A percentile compares a stretch with the other conserved stretches of the same genome.
These are phyloP conservation scores for Drosophila quasianomalipes DNA, from an alignment of 2,888 invertebrate genomes.

Conservation along the genomic window DNA sequence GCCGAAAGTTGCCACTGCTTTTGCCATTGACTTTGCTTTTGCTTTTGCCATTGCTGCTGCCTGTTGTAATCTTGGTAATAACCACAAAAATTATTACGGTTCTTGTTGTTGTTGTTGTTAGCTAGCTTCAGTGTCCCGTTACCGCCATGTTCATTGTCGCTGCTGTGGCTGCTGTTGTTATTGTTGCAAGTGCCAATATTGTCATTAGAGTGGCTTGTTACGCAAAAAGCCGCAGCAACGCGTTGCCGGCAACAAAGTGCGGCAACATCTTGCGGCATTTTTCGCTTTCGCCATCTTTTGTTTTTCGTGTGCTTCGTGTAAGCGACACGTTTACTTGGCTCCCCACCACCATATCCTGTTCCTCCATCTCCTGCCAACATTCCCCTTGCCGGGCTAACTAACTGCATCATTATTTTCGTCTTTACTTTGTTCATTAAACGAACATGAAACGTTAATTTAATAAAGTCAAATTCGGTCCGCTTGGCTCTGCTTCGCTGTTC, in stretches of 20 bases:
- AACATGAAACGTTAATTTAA: constrained; percentile 82
- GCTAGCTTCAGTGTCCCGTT: constrained; percentile 17
- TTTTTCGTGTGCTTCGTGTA: constrained; percentile 63
- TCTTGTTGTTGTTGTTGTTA: constrained; percentile 38
- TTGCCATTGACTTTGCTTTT: constrained; percentile 49
- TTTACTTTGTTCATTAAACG: constrained; percentile 80
- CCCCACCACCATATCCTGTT: neutral
- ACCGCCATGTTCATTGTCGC: constrained; percentile 43
- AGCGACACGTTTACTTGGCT: constrained; percentile 69
- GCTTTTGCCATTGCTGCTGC: constrained; percentile 60
- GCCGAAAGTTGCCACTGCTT: constrained; percentile 24
- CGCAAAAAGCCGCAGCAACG: constrained; percentile 69
- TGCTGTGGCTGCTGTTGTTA: constrained; percentile 60
- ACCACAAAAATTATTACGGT: constrained; percentile 81
- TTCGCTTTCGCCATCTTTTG: constrained; percentile 66
- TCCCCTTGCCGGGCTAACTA: constrained; percentile 32
- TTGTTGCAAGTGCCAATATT: constrained; percentile 82
- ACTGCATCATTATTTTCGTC: constrained; percentile 80
- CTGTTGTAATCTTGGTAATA: constrained; percentile 80
- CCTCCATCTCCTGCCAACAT: neutral
- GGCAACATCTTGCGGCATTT: constrained; percentile 80
- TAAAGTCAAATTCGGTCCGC: constrained; percentile 70
- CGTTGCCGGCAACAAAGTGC: constrained; percentile 69
- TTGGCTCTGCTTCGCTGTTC: constrained; percentile 25
- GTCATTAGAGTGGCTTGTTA: constrained; percentile 82